phyloP scores from a whole-genome alignment of 2,797 vertebrate genomes.

The Cyclopterus lumpus region DNA sequence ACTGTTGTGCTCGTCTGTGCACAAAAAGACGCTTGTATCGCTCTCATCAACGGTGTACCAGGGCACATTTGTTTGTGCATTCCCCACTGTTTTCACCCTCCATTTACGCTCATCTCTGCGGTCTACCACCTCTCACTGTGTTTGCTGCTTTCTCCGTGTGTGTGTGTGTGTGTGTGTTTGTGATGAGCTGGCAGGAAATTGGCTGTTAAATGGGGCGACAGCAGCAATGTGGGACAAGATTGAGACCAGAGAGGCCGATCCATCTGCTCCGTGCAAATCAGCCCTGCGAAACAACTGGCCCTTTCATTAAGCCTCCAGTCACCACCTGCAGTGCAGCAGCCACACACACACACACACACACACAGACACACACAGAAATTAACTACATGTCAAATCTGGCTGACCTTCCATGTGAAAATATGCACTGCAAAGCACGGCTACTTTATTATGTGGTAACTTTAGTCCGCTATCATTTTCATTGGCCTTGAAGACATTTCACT shows the following conservation, averaged over 20 bases:
- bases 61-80: conserved; percentile 34
- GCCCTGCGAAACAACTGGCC: conserved; percentile 72
- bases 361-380: conserved; percentile 20
- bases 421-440: neutral
- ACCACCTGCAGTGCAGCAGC: conserved; percentile 56
- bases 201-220: conserved; percentile 78
- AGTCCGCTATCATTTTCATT: conserved; percentile 5
- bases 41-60: conserved; percentile 9
- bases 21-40: conserved; percentile 26
- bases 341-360: conserved; percentile 5
- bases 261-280: conserved; percentile 78
- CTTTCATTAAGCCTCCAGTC: conserved; percentile 70
- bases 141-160: conserved; percentile 33
- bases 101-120: conserved; percentile 39
- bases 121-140: conserved; percentile 43
- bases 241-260: conserved; percentile 73
- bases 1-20: conserved; percentile 40
- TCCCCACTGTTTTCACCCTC: conserved; percentile 25
- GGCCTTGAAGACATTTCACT: neutral
- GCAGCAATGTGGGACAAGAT: conserved; percentile 78
- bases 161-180: conserved; percentile 50
- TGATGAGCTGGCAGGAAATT: conserved; percentile 76
- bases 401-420: conserved; percentile 12
- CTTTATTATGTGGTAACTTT: neutral
- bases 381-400: conserved; percentile 31